Evolutionary conservation across 1,140 invertebrate genomes (phyloP), one percentile per base, ranked within the genome.

Genomic region (Ips typographus): DNA sequence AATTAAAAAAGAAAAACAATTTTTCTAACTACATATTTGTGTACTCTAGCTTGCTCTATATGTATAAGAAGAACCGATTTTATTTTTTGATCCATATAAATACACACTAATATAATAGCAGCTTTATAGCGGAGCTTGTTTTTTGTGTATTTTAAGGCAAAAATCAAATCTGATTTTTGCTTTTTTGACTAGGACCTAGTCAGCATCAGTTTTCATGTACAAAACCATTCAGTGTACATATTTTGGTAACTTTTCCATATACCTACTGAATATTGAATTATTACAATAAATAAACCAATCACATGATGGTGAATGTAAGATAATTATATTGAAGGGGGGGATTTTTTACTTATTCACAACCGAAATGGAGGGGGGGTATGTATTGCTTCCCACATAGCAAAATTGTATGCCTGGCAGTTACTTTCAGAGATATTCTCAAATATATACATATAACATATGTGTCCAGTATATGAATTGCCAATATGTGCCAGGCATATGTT

Each of bases 141-240:
- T 60, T 40, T 52, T 60, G 53, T 7, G 37, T 47, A 49, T 49
- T 49, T 8, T 8, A 6, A 22, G 22, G 7, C 22, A 8, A 56
- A 56, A 65, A 65, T 22, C 5, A 49, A 49, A 36, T 36, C 8
- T 40, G 4, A 65, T 65, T 71, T 72, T 42, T 56, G 72, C 72
- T 75, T 62, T 7, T 40, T 56, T 75, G 78, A 79, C 78, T 79
- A 79, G 78, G 72, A 72, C 73, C 77, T 78, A 79, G 78, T 74
- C 78, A 79, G 66, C 76, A 77, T 56, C 61, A 39, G 71, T 70
- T 74, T 55, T 74, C 75, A 77, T 79, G 73, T 79, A 77, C 74
- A 78, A 72, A 44, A 65, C 61, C 61, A 73, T 72, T 77, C 74
- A 77, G 75, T 77, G 75, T 79, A 79, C 73, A 79, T 79, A 78